These are phyloP conservation scores for Streblospio benedicti DNA, from an alignment of 1,140 invertebrate species.

Conservation along the genomic window DNA sequence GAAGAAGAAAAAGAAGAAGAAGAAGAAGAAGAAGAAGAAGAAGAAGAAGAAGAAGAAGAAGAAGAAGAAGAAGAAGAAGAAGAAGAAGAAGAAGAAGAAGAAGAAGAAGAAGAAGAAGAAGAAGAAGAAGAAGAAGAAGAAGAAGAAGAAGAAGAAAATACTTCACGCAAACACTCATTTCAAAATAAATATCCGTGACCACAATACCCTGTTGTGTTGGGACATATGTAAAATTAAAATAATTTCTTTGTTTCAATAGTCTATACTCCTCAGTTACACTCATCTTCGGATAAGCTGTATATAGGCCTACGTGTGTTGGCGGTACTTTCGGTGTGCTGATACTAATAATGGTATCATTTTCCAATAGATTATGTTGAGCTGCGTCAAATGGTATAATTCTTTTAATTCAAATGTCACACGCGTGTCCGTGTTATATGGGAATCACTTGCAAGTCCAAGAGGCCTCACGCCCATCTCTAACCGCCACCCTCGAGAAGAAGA, in stretches of 20 bases:
- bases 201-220: background rate
- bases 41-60: background rate
- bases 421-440: no score
- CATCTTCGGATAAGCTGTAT: no score
- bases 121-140: conserved; percentile 9
- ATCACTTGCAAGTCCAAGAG: no score
- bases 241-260: background rate
- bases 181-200: background rate
- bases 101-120: background rate
- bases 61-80: background rate
- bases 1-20: background rate
- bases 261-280: conserved; percentile 19
- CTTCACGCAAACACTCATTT: background rate
- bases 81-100: background rate
- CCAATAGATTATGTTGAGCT: no score
- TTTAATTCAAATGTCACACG: no score
- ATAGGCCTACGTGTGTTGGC: no score
- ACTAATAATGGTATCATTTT: no score
- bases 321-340: no score
- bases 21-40: background rate
- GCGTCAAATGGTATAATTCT: no score
- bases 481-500: no score
- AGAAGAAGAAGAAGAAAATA: background rate
- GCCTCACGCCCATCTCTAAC: no score
- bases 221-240: background rate